These are phyloP conservation scores for Solenopsis invicta DNA, from an alignment of 1,140 invertebrate genomes.

Conservation along the genomic window DNA sequence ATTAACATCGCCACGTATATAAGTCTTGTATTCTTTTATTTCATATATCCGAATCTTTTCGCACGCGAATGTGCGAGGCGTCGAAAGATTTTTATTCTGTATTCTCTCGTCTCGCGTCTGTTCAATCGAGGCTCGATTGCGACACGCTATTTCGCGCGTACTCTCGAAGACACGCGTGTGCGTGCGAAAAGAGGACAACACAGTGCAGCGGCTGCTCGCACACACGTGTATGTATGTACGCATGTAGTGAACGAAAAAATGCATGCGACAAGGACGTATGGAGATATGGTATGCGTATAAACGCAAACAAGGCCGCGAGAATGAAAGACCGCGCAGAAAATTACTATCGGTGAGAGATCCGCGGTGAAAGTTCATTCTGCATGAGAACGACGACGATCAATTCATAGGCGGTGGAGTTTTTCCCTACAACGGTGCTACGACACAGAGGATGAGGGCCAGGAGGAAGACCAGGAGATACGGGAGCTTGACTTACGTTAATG, in stretches of 20 bases:
- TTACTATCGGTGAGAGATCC: no score
- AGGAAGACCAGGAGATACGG: neutral
- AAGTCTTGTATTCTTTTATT: neutral
- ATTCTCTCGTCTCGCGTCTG: no score
- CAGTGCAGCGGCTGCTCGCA: neutral
- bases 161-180: neutral
- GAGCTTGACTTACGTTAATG: neutral
- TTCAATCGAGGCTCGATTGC: neutral
- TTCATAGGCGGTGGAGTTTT: neutral
- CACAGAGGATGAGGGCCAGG: neutral
- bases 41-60: neutral
- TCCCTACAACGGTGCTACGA: neutral
- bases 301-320: neutral
- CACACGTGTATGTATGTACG: neutral
- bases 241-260: neutral
- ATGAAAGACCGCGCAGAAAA: neutral
- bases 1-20: neutral
- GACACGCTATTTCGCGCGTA: neutral
- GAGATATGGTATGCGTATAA: neutral
- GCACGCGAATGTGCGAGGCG: neutral
- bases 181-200: neutral
- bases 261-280: neutral
- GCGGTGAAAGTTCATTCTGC: constrained; percentile 20
- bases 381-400: neutral
- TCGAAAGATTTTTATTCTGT: neutral